Evolutionary conservation across 92 coral and sea anemone species (phyloP), one percentile per base, ranked within the genome.

Genomic region (Epizoanthus ramosus): DNA sequence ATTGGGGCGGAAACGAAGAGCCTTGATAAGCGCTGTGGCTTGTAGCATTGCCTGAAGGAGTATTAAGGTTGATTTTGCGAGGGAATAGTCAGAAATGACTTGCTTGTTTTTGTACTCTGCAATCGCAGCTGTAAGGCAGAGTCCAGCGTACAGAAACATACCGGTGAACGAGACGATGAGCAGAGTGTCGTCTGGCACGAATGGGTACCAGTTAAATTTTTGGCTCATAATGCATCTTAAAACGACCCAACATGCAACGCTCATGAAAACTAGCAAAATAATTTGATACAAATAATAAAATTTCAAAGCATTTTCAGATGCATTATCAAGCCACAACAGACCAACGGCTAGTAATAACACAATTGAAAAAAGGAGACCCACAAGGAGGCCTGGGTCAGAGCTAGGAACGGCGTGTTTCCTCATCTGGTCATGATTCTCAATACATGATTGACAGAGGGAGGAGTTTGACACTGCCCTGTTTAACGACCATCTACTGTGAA

Each of bases 301-400:
- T 41, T 91, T 86, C 12, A 96, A 87, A 59, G 99, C 98, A 75
- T 88, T 89, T n/a, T 75, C 50, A 0, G 99, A 94, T 23, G 91
- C 88, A 13, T 86, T 90, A 70, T 92, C 94, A 28, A 95, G 90
- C 94, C 98, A 94, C n/a, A 96, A 80, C 23, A 92, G 86, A 1
- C 98, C 98, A 19, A 96, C 97, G 6, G 99, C 95, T 5, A 96
- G 91, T 9, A 96, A 87, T 19, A 96, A 70, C 33, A 96, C 93
- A 61, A 91, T 93, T 3, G 99, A 94, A 79, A 96, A 92, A 15
- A 96, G 70, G 3, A 96, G 88, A 5, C 97, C 99, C 35, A 96
- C 89, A 22, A 96, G 88, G 19, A 96, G 93, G 63, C 99, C 99
- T 31, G 98, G 94, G 63, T 95, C 99, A 45, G 98, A 93, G 81